phyloP scores from a whole-genome alignment of 2,888 invertebrate species.

The Diarsia brunnea region DNA sequence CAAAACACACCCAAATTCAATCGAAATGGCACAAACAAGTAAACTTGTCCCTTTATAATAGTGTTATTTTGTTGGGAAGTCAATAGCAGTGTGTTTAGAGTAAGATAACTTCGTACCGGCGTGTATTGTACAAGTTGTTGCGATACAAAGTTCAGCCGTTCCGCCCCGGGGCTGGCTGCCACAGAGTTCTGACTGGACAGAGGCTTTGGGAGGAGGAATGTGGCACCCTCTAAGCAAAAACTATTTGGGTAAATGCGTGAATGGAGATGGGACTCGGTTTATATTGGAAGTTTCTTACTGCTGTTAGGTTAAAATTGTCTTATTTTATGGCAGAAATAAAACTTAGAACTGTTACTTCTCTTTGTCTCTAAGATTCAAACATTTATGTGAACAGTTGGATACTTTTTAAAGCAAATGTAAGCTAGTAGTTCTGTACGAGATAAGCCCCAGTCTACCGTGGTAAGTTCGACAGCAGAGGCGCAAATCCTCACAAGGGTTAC shows the following conservation, averaged over 20 bases:
- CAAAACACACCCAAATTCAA: slow-evolving; percentile 21
- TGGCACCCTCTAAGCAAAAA: slow-evolving; percentile 30
- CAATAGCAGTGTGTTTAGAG: slow-evolving; percentile 56
- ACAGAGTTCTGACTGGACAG: slow-evolving; percentile 44
- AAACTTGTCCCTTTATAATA: slow-evolving; percentile 48
- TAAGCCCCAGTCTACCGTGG: background rate
- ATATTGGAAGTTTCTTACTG: slow-evolving; percentile 24
- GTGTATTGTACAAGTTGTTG: slow-evolving; percentile 55
- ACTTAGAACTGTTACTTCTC: background rate
- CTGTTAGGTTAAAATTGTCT: slow-evolving; percentile 3
- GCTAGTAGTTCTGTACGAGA: background rate
- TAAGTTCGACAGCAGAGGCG: background rate
- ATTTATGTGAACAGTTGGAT: background rate
- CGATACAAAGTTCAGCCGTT: slow-evolving; percentile 55
- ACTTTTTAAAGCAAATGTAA: background rate
- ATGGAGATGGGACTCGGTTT: slow-evolving; percentile 1
- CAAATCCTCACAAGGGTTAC: background rate
- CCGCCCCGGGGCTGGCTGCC: slow-evolving; percentile 28
- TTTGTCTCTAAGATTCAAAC: no score
- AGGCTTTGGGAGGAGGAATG: slow-evolving; percentile 10
- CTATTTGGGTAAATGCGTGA: slow-evolving; percentile 37
- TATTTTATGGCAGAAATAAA: slow-evolving; percentile 1
- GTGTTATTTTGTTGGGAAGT: slow-evolving; percentile 49
- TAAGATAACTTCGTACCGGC: slow-evolving; percentile 59
- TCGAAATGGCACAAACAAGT: slow-evolving; percentile 26